A percentile compares a stretch with the other conserved stretches of the same genome.
Conservation (phyloP, 2,113 vertebrate genomes). For the Podarcis raffonei region DNA sequence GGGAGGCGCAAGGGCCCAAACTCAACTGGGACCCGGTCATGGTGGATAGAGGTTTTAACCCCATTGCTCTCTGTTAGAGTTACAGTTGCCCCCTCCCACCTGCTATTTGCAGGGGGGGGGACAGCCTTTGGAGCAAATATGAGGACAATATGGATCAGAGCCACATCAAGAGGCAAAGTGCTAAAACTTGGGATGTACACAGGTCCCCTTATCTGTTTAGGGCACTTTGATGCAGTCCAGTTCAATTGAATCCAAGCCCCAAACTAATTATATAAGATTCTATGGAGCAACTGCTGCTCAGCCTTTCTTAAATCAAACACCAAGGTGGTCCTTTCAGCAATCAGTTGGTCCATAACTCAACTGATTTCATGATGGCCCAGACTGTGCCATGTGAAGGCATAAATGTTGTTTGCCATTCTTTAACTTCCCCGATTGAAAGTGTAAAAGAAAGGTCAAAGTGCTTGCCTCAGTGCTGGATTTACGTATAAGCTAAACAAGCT, state of each 20-base stretch:
- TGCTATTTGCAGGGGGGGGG: no score
- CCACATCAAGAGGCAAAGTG: no score
- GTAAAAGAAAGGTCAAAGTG: neutral
- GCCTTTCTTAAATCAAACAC: neutral
- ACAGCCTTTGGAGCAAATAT: no score
- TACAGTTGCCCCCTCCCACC: no score
- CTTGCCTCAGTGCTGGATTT: neutral
- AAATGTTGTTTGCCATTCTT: neutral
- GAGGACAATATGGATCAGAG: no score
- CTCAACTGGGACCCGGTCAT: neutral
- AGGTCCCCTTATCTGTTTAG: no score
- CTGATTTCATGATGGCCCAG: neutral
- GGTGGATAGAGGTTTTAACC: neutral
- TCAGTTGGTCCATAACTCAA: neutral
- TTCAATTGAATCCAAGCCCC: no score
- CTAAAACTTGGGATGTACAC: no score
- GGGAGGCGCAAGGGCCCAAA: neutral
- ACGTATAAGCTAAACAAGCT: no score
- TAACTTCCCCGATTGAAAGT: neutral
- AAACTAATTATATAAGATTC: neutral
- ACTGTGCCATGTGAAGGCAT: neutral
- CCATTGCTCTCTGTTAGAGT: no score
- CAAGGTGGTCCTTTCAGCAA: neutral
- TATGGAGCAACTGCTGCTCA: neutral
- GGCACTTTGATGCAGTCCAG: no score